Evolutionary conservation across 2,113 vertebrate genomes (phyloP).

Genomic region (Vulpes ferrilata): DNA sequence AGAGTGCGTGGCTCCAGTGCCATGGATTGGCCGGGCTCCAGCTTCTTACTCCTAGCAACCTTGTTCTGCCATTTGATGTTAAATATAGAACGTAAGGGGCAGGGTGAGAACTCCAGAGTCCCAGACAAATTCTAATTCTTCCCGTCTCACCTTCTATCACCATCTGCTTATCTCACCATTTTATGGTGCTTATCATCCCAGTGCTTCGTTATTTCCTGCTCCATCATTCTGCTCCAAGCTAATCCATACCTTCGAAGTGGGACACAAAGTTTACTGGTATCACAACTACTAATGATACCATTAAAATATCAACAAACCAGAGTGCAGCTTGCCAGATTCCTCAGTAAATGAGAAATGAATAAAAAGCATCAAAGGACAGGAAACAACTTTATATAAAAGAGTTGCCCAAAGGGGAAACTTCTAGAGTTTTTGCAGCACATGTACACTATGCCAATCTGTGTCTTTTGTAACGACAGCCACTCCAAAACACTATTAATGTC

Average conservation of each 20-base stretch:
- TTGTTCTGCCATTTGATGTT: conserved; percentile 55
- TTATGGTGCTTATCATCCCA: neutral
- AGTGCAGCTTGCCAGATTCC: neutral
- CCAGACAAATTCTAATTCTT: conserved; percentile 16
- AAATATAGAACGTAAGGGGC: conserved; percentile 55
- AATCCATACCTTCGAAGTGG: neutral
- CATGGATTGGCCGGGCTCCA: conserved; percentile 21
- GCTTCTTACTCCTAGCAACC: conserved; percentile 32
- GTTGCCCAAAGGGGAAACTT: neutral
- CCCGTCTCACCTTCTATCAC: conserved; percentile 11
- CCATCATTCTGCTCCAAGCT: neutral
- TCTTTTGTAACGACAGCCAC: neutral
- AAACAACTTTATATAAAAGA: neutral
- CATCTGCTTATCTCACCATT: conserved; percentile 33
- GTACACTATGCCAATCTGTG: neutral
- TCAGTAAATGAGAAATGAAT: neutral
- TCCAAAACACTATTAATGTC: neutral
- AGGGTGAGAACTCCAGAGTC: conserved; percentile 37
- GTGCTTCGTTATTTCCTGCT: neutral
- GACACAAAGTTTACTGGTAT: neutral
- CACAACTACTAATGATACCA: neutral
- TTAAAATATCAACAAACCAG: neutral
- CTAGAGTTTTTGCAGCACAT: neutral
- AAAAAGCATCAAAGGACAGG: neutral
- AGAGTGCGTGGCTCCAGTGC: neutral